Base-by-base conservation (phyloP, 2,113 vertebrate species). In the Rhineura floridana region DNA sequence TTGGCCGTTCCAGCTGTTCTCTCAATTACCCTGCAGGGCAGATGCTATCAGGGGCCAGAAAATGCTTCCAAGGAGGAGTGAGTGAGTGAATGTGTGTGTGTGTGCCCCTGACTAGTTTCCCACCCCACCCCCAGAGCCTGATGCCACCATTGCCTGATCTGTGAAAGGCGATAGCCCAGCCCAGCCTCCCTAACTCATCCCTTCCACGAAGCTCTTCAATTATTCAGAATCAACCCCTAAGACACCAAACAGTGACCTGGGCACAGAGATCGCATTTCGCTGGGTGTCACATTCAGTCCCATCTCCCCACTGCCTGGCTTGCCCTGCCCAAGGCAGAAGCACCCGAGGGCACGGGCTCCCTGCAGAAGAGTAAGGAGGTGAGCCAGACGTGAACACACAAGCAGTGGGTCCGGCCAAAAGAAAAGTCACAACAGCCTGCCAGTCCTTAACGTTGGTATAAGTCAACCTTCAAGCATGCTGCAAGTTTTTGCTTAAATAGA, bases 161-260 rank as follows among this genome's bases (percentile, higher is more conserved):
- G n/a, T 23, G 78, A 80, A 62, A 81, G 36, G 50, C 25, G 84
- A 1, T 3, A 48, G 5, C 48, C 9, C 0, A 0, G 81, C 12
- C 46, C 82, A 0, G 3, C 83, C 0, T 0, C 78, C 30, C 48
- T 42, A 7, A 36, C 3, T 10, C 44, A 23, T 2, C 76, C 70
- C 23, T 0, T 28, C 36, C 70, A 69, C 11, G 65, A 4, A 63
- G 3, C 21, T 36, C 91, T 15, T 87, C 87, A 89, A 89, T 90
- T 90, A 93, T 86, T 84, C 75, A 92, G 81, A 9, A 85, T 82
- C 36, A 6, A 13, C 5, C 21, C 79, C 55, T 33, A n/a, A n/a
- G n/a, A n/a, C 23, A 1, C 25, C 28, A 30, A 30, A 30, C 25
- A 7, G 4, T 4, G 55, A 36, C 39, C 59, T 19, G 52, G 70